These are phyloP conservation scores for Orchestia grillus DNA, from an alignment of 1,140 invertebrate genomes.

Conservation along the genomic window DNA sequence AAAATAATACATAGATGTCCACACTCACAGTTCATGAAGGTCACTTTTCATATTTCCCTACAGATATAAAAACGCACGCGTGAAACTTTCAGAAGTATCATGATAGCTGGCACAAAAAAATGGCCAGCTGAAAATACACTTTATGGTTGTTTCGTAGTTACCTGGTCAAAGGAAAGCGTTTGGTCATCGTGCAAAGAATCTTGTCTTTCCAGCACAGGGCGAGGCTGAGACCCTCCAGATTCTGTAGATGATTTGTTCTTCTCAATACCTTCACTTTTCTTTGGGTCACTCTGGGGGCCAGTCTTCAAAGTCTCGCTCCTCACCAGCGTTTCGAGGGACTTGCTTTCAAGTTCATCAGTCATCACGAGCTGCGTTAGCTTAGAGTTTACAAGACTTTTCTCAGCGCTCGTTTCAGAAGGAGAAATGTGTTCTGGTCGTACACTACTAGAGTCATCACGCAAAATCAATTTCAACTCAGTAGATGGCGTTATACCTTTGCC, in stretches of 20 bases:
- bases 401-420: background rate
- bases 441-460: background rate
- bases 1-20: no score
- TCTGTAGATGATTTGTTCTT: background rate
- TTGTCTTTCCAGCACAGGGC: conserved; percentile 6
- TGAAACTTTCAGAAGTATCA: background rate
- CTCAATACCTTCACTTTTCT: background rate
- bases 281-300: background rate
- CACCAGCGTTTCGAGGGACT: background rate
- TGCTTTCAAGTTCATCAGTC: background rate
- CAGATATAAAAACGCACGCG: background rate
- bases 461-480: background rate
- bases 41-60: background rate
- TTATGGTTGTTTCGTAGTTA: background rate
- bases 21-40: no score
- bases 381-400: no score
- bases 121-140: background rate
- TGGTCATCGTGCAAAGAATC: conserved; percentile 32
- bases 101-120: background rate
- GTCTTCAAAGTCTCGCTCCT: background rate
- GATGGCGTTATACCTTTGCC: background rate
- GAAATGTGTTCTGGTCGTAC: background rate
- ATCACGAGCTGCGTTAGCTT: background rate
- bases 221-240: conserved; percentile 11
- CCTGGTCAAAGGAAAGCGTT: conserved; percentile 24